Evolutionary conservation across 2,888 invertebrate species (phyloP).

Genomic region (Ochropacha duplaris): DNA sequence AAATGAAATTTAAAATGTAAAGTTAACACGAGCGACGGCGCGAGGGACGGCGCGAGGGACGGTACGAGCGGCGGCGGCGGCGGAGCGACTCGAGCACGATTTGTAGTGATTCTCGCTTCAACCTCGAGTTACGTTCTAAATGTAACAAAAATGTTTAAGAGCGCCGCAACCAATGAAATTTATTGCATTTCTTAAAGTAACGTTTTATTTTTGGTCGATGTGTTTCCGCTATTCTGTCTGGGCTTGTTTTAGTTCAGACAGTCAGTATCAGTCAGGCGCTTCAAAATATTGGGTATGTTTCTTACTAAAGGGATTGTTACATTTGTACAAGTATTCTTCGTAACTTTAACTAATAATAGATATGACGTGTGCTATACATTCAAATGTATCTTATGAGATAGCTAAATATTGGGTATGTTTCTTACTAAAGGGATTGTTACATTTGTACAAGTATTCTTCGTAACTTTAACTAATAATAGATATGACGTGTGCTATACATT

Average conservation of each 20-base stretch:
- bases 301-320: background rate
- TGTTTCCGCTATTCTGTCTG: background rate
- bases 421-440: no score
- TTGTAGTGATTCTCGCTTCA: background rate
- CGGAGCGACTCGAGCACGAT: background rate
- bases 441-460: no score
- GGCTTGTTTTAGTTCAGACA: background rate
- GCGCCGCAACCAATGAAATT: background rate
- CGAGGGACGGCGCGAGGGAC: background rate
- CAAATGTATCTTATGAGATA: no score
- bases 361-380: no score
- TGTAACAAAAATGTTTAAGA: background rate
- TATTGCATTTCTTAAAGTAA: background rate
- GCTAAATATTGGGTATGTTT: no score
- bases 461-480: no score
- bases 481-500: no score
- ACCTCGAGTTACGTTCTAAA: background rate
- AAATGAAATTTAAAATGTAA: background rate
- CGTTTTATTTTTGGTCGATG: background rate
- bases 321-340: no score
- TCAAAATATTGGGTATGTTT: background rate
- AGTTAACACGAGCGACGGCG: background rate
- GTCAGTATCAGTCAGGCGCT: no score
- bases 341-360: no score
- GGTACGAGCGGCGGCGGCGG: background rate